Percentiles rank a stretch among this genome's conserved stretches.
Evolutionary conservation across 2,113 vertebrate genomes (phyloP).

Genomic region (Ailurus styani): DNA sequence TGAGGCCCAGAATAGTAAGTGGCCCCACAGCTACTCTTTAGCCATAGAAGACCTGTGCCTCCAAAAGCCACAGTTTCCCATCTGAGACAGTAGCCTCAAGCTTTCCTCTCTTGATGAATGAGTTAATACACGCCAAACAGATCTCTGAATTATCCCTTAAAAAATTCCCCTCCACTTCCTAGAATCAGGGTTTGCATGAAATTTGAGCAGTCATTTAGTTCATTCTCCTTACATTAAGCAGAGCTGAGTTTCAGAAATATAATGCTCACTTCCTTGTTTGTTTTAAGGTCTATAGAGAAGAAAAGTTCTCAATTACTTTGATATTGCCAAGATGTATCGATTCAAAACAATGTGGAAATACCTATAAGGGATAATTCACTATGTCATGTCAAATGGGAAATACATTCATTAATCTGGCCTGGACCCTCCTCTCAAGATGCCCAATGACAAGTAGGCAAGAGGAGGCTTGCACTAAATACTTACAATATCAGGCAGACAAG

Average conservation of each 20-base stretch:
- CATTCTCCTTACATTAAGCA: not conserved
- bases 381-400: not conserved
- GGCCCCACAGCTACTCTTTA: rapidly evolving
- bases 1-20: no score
- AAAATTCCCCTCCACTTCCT: not conserved
- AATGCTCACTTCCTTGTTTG: not conserved
- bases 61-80: not conserved
- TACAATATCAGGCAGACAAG: not conserved
- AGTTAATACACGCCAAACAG: not conserved
- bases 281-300: not conserved
- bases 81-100: not conserved
- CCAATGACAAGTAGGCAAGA: not conserved
- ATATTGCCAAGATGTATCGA: not conserved
- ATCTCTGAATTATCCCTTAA: not conserved
- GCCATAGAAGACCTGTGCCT: not conserved
- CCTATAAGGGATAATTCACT: not conserved
- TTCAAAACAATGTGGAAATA: not conserved
- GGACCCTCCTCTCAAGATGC: not conserved
- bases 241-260: not conserved
- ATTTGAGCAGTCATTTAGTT: not conserved
- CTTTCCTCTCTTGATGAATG: not conserved
- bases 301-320: not conserved
- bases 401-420: not conserved
- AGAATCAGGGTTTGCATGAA: not conserved
- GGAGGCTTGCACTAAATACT: not conserved